Percentiles rank a stretch among this genome's conserved stretches.
phyloP scores from a whole-genome alignment of 2,113 vertebrate genomes.

The Perca flavescens region DNA sequence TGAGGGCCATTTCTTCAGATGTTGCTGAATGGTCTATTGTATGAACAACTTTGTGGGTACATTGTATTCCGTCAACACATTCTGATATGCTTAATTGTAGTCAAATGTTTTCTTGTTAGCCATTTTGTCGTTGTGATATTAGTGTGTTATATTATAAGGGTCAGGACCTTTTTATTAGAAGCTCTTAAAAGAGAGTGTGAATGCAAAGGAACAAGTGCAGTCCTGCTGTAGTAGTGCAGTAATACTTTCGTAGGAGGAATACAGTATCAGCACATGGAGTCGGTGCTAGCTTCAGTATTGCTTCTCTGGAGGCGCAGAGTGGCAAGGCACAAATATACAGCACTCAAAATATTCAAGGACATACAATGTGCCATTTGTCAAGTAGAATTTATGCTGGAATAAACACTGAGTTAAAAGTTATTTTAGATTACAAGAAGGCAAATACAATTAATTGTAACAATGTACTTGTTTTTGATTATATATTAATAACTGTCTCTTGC shows the following conservation, averaged over 20 bases:
- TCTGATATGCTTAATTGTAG: neutral
- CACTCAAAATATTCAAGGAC: neutral
- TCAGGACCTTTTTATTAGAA: neutral
- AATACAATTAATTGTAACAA: no score
- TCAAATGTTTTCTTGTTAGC: neutral
- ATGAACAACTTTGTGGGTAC: neutral
- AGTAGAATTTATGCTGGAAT: neutral
- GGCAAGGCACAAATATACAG: neutral
- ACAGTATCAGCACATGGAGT: constrained; percentile 3
- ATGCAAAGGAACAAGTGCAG: neutral
- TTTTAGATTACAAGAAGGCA: neutral
- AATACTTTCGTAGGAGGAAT: neutral
- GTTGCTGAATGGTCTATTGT: neutral
- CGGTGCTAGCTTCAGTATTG: neutral
- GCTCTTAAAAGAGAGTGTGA: neutral
- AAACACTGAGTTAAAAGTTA: neutral
- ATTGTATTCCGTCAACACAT: neutral
- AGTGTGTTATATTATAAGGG: neutral
- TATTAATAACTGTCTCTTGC: neutral
- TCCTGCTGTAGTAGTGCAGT: neutral
- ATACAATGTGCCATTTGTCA: neutral
- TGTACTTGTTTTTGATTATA: neutral
- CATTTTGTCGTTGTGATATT: neutral
- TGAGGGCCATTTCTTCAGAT: neutral
- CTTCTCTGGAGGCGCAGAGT: neutral